phyloP scores from a whole-genome alignment of 2,888 invertebrate species.

The Microplitis deprimator region DNA sequence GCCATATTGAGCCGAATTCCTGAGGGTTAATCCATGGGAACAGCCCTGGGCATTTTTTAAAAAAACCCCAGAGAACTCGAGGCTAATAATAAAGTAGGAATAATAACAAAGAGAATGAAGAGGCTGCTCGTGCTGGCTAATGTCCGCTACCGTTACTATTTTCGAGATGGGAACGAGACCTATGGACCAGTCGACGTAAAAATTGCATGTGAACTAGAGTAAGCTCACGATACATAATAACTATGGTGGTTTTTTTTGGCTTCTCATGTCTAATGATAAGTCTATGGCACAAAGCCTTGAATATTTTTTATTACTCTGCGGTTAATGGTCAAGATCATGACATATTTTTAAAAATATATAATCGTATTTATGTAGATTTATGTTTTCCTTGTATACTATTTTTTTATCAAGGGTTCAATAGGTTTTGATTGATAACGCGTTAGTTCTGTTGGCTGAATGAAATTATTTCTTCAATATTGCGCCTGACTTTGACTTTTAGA shows the following conservation, averaged over 20 bases:
- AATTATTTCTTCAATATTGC: too few species aligned
- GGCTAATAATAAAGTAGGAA: not conserved
- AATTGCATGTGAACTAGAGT: not conserved
- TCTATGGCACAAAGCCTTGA: not conserved
- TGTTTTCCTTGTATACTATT: too few species aligned
- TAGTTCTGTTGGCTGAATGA: too few species aligned
- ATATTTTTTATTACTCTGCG: constrained; percentile 14
- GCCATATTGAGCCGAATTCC: constrained; percentile 19
- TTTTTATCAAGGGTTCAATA: too few species aligned
- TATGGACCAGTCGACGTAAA: not conserved
- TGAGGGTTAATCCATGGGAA: not conserved
- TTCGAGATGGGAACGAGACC: not conserved
- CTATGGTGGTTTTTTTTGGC: not conserved
- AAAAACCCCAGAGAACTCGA: not conserved
- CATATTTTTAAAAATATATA: too few species aligned
- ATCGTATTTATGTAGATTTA: too few species aligned
- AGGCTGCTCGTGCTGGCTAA: not conserved
- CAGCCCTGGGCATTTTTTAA: not conserved
- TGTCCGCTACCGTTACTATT: not conserved
- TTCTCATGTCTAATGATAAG: not conserved
- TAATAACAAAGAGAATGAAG: not conserved
- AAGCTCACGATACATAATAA: not conserved
- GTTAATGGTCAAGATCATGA: too few species aligned
- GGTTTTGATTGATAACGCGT: too few species aligned
- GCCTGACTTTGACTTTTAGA: too few species aligned